Percentiles rank a stretch among this genome's conserved stretches.
Evolutionary conservation across 2,888 invertebrate genomes (phyloP).

Genomic region (Luffia ferchaultella): DNA sequence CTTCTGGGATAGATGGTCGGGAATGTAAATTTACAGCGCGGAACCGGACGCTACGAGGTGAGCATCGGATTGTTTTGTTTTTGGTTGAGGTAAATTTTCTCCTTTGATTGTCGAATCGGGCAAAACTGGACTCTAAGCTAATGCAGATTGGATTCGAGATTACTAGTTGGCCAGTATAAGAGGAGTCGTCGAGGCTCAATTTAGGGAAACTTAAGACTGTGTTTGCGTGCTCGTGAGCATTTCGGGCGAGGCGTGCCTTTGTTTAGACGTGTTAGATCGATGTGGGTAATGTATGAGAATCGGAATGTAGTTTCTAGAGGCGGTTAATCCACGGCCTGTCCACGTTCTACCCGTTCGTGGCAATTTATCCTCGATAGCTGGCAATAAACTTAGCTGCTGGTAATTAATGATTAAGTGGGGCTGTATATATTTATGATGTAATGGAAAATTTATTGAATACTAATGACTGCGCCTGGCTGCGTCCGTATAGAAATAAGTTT

Average conservation of each 20-base stretch:
- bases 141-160: not conserved
- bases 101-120: conserved; percentile 6
- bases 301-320: conserved; percentile 38
- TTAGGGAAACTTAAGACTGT: conserved; percentile 33
- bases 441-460: too few species aligned
- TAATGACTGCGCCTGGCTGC: too few species aligned
- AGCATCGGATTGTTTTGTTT: conserved; percentile 63
- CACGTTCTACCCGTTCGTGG: conserved; percentile 59
- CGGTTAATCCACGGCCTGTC: conserved; percentile 60
- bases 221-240: conserved; percentile 50
- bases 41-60: conserved; percentile 60
- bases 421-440: too few species aligned
- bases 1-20: conserved; percentile 60
- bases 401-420: not conserved
- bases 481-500: too few species aligned
- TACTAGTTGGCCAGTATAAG: not conserved
- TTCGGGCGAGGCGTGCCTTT: conserved; percentile 28
- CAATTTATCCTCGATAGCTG: conserved; percentile 38
- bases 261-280: conserved; percentile 60
- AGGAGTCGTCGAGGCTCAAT: conserved; percentile 7
- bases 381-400: not conserved
- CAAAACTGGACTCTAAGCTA: not conserved
- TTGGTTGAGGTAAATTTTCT: conserved; percentile 23
- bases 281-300: conserved; percentile 57
- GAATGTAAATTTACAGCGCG: conserved; percentile 63